These are phyloP conservation scores for Grantiella picta DNA, from an alignment of 2,113 vertebrate genomes.

Conservation along the genomic window DNA sequence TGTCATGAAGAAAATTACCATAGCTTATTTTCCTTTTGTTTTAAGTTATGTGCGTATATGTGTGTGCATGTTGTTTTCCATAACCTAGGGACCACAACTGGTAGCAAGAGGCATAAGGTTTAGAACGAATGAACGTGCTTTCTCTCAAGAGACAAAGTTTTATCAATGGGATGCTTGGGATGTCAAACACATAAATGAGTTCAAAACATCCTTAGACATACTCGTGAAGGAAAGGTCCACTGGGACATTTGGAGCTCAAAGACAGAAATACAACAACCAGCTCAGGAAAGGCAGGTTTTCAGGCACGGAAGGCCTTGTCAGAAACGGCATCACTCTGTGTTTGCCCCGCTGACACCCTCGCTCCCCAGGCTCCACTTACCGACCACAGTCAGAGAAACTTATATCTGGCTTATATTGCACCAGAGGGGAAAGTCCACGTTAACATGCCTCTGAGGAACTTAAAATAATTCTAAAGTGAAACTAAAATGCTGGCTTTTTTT, in stretches of 20 bases:
- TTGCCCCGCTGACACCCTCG: accelerated
- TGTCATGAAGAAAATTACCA: not conserved
- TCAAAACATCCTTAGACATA: not conserved
- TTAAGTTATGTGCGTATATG: not conserved
- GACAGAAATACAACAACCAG: not conserved
- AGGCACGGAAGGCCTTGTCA: not conserved
- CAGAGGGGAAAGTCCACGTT: not conserved
- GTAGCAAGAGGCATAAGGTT: not conserved
- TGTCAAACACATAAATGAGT: not conserved
- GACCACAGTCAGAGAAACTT: not conserved
- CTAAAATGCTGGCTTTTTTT: not conserved
- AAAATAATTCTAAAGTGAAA: not conserved
- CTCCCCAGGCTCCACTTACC: not conserved
- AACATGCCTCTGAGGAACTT: not conserved
- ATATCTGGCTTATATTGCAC: not conserved
- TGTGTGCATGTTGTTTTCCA: not conserved
- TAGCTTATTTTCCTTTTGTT: not conserved
- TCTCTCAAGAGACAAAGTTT: not conserved
- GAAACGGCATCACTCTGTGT: not conserved
- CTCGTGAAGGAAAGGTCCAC: not conserved
- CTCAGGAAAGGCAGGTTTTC: not conserved
- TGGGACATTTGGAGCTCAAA: not conserved
- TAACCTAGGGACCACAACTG: not conserved
- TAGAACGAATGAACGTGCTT: not conserved
- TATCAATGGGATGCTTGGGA: not conserved